A percentile compares a stretch with the other conserved stretches of the same genome.
phyloP scores from a whole-genome alignment of 2,888 invertebrate species.

The Polylopha cassiicola region DNA sequence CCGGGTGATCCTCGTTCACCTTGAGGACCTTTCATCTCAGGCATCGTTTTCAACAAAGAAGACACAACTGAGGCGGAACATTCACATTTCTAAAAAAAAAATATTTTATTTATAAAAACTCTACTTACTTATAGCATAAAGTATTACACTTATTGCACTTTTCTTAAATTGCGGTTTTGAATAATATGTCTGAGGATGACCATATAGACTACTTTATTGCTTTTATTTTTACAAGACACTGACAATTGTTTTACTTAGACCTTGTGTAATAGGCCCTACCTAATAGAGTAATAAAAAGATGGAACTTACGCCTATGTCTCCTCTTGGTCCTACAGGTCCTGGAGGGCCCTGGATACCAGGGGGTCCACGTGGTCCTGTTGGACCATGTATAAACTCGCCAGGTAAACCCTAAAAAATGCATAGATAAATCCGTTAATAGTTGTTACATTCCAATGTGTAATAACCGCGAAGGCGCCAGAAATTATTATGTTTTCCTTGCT shows the following conservation, averaged over 20 bases:
- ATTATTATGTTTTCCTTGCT: no score
- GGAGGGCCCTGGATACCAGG: conserved; percentile 81
- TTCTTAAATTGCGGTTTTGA: no score
- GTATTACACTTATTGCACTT: no score
- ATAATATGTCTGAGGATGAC: no score
- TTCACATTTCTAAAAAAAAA: conserved; percentile 41
- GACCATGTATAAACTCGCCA: conserved; percentile 38
- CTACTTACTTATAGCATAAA: background rate
- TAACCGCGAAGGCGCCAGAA: no score
- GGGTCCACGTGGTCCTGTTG: conserved; percentile 70
- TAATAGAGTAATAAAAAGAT: no score
- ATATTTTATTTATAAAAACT: background rate
- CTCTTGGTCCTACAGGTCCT: conserved; percentile 58
- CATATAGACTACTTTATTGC: no score
- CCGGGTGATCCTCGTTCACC: conserved; percentile 74
- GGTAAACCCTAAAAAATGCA: conserved; percentile 37
- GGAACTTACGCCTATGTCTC: conserved; percentile 37
- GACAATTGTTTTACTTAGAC: no score
- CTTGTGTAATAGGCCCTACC: no score
- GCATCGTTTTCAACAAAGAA: conserved; percentile 43
- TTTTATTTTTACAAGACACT: no score
- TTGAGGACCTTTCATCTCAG: conserved; percentile 69
- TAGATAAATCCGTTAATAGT: no score
- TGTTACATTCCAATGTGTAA: no score
- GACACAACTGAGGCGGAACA: conserved; percentile 50